These are phyloP conservation scores for Flabesymbios commensalis DNA, from an alignment of 2,888 invertebrate genomes.

Conservation along the genomic window DNA sequence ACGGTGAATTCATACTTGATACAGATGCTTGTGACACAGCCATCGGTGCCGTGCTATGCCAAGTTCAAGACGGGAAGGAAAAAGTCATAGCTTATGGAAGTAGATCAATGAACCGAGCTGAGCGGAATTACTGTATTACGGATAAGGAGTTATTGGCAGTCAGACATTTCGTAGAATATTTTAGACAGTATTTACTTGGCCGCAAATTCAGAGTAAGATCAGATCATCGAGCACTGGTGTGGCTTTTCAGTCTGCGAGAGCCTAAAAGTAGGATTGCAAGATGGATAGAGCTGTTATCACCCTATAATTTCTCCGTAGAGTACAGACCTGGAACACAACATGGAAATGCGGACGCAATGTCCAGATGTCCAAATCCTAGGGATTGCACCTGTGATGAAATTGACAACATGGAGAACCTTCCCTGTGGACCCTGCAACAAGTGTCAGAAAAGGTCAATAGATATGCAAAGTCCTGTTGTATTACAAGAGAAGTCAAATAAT, in stretches of 20 bases:
- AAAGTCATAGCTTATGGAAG: too few species aligned
- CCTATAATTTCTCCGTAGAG: neutral
- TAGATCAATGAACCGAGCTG: constrained; percentile 15
- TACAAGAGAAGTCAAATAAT: too few species aligned
- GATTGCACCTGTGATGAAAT: neutral
- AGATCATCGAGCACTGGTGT: constrained; percentile 14
- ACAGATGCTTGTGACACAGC: constrained; percentile 25
- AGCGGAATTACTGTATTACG: constrained; percentile 16
- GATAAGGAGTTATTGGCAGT: constrained; percentile 27
- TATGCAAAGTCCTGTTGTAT: neutral
- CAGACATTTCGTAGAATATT: constrained; percentile 15
- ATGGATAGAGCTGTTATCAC: neutral
- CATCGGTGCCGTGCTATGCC: constrained; percentile 25
- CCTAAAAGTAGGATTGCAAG: too few species aligned
- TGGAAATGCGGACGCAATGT: constrained; percentile 5
- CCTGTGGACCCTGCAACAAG: constrained; percentile 2
- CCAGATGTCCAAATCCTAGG: neutral
- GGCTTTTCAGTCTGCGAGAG: constrained; percentile 14
- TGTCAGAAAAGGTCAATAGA: neutral
- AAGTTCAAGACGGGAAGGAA: too few species aligned
- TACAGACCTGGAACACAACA: neutral
- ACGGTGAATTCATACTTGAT: constrained; percentile 23
- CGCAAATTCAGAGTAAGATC: constrained; percentile 14
- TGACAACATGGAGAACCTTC: neutral
- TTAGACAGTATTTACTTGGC: constrained; percentile 20